Conservation (phyloP, 2,113 vertebrate species). For the Heliornis fulica region DNA sequence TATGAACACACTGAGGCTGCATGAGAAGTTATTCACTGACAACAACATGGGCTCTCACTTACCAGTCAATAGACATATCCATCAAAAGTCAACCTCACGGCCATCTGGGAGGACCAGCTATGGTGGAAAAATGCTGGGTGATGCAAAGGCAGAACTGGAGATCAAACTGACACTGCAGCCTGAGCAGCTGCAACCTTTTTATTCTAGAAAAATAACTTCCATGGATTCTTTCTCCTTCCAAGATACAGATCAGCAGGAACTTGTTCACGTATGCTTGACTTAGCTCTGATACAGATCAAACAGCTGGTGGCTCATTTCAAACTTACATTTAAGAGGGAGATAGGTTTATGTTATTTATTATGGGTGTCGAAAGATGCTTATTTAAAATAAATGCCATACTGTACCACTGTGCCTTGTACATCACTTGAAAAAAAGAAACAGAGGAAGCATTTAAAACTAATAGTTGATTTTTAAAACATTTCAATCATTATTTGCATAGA, state of each 20-base stretch:
- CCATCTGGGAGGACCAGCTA: constrained; percentile 4
- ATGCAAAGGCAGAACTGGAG: background rate
- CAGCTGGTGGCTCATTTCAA: background rate
- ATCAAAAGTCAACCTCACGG: constrained; percentile 21
- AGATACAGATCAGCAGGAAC: background rate
- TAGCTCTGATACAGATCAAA: background rate
- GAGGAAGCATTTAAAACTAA: background rate
- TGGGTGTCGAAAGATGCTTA: background rate
- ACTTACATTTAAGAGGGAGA: background rate
- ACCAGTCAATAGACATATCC: background rate
- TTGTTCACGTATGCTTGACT: background rate
- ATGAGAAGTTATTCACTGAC: constrained; percentile 30
- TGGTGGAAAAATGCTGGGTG: background rate
- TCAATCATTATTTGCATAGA: background rate
- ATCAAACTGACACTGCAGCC: background rate
- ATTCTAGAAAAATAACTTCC: background rate
- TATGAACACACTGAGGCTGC: constrained; percentile 56
- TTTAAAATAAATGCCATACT: background rate
- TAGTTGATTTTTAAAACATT: background rate
- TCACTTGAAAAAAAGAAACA: background rate
- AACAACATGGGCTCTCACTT: constrained; percentile 16
- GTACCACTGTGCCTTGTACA: background rate
- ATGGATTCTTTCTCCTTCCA: background rate
- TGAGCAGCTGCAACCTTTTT: background rate
- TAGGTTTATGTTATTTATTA: background rate